Evolutionary conservation across 2,888 invertebrate genomes (phyloP), one percentile per base, ranked within the genome.

Genomic region (Trimorus sp.): DNA sequence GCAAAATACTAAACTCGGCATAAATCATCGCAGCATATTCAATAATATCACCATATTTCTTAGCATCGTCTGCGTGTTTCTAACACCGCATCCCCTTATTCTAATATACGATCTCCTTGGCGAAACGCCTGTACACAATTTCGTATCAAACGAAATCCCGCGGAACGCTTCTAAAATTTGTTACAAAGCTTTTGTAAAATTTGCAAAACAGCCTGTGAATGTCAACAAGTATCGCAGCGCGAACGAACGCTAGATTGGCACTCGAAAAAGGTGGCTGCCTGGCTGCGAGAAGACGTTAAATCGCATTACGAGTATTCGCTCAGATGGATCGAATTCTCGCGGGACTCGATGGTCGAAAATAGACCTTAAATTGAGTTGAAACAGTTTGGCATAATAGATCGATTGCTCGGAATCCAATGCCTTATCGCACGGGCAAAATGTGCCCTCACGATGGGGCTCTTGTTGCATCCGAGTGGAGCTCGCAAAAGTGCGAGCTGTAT

Each of bases 341-440:
- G 71, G 69, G 71, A 81, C 79, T 73, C 75, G 78, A 78, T 74
- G 80, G 69, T 76, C 76, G 83, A 85, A 85, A 85, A 85, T 85
- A 85, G 82, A 85, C 82, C 79, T 83, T 83, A 84, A 85, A 85
- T 85, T 83, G 85, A 84, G 82, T 79, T 84, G 83, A 84, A 84
- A 84, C 83, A 82, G 80, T 84, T 85, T 76, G 82, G 84, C 74
- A 83, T 85, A 85, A 84, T 83, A 79, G 84, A 83, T 83, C 82
- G 83, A 84, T 84, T 79, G 74, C 79, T 76, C 77, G 79, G 84
- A 85, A 85, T 81, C 80, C 80, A 60, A 58, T 73, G 79, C 79
- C 84, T 84, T 84, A 84, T 84, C 84, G 70, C 76, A 81, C 59
- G 79, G 80, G 79, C 84, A 73, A 81, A 83, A 81, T 78, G 82